Evolutionary conservation across 2,113 vertebrate species (phyloP).

Genomic region (Tringa solitaria): DNA sequence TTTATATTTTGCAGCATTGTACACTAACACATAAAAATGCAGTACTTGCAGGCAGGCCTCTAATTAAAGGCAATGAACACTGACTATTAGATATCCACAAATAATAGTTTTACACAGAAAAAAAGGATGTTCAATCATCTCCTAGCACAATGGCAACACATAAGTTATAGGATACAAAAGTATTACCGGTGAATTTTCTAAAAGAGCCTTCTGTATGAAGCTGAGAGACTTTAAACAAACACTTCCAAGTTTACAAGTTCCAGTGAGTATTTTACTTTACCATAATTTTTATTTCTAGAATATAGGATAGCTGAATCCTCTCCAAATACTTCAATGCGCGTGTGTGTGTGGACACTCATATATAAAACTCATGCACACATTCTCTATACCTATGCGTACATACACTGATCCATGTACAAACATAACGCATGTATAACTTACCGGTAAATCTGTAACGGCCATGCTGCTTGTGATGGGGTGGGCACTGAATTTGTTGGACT

Average conservation of each 20-base stretch:
- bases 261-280: background rate
- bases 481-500: constrained; percentile 88
- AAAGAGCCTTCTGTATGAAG: background rate
- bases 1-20: background rate
- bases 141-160: background rate
- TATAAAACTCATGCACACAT: background rate
- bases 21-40: background rate
- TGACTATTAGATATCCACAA: background rate
- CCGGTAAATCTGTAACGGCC: constrained; percentile 82
- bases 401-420: background rate
- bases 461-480: constrained; percentile 83
- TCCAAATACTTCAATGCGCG: background rate
- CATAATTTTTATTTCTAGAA: background rate
- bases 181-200: background rate
- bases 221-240: background rate
- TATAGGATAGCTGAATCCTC: background rate
- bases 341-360: background rate
- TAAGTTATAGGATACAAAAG: background rate
- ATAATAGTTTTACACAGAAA: background rate
- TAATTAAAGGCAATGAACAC: background rate
- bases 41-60: background rate
- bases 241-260: background rate
- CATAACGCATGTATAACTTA: constrained; percentile 28
- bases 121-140: background rate
- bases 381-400: background rate